Percentiles rank a stretch among this genome's conserved stretches.
Evolutionary conservation across 1,140 invertebrate genomes (phyloP).

Genomic region (Megathymus violae): DNA sequence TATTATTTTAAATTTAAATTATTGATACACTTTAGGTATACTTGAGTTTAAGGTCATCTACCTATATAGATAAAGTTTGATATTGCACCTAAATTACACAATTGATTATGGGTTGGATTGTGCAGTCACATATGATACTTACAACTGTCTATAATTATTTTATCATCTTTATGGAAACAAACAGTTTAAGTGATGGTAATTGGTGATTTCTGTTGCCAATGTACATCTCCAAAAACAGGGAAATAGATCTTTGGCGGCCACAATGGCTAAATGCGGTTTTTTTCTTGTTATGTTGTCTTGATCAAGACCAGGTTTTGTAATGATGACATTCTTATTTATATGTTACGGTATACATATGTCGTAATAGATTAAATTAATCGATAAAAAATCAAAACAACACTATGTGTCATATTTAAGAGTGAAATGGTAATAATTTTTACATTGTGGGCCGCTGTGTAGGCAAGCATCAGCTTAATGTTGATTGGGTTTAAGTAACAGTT

Average conservation of each 20-base stretch:
- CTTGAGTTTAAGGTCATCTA: slow-evolving; percentile 34
- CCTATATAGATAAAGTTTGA: slow-evolving; percentile 42
- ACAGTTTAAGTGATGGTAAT: too few relatives aligned
- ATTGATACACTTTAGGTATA: neutral
- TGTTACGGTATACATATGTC: slow-evolving; percentile 8
- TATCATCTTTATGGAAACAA: too few relatives aligned
- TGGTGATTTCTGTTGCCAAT: too few relatives aligned
- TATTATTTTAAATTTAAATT: neutral
- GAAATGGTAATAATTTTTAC: neutral
- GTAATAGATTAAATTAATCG: too few relatives aligned
- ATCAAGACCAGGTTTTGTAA: neutral
- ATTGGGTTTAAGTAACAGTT: neutral
- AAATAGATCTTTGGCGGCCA: too few relatives aligned
- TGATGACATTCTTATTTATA: neutral
- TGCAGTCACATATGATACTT: slow-evolving; percentile 20
- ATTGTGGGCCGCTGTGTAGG: neutral
- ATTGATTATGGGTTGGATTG: slow-evolving; percentile 35
- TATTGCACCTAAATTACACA: slow-evolving; percentile 38
- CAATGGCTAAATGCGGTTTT: too few relatives aligned
- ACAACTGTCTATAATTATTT: too few relatives aligned
- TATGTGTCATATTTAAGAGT: too few relatives aligned
- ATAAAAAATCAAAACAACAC: too few relatives aligned
- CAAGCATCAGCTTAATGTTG: neutral
- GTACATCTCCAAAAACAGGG: too few relatives aligned
- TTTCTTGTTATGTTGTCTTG: too few relatives aligned